phyloP scores from a whole-genome alignment of 2,113 vertebrate species.

The Dromaius novaehollandiae region DNA sequence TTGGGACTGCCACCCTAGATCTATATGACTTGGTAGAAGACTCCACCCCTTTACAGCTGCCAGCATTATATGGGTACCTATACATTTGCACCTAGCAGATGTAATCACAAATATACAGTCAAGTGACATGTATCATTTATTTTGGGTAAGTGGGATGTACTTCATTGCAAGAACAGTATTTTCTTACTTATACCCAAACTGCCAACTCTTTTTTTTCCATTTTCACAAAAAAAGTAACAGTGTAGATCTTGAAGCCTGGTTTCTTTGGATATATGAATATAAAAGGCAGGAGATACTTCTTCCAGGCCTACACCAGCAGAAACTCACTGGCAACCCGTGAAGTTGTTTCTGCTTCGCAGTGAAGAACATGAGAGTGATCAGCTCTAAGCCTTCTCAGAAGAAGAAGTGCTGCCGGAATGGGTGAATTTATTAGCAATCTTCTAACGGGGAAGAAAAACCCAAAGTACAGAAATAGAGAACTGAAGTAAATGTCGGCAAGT shows the following conservation, averaged over 20 bases:
- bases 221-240: neutral
- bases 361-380: neutral
- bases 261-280: neutral
- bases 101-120: neutral
- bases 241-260: neutral
- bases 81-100: neutral
- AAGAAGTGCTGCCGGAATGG: neutral
- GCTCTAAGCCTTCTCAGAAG: neutral
- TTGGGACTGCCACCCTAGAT: neutral
- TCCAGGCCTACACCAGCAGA: neutral
- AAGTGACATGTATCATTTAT: neutral
- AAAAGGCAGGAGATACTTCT: neutral
- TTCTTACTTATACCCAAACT: neutral
- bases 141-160: neutral
- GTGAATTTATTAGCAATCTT: neutral
- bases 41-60: neutral
- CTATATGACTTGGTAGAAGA: neutral
- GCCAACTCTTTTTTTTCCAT: neutral
- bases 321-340: neutral
- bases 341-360: neutral
- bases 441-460: neutral
- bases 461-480: neutral
- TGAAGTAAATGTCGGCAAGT: neutral
- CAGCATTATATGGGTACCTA: neutral
- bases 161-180: neutral